Conservation (phyloP, 2,888 invertebrate species). For the Polymixis flavicincta region DNA sequence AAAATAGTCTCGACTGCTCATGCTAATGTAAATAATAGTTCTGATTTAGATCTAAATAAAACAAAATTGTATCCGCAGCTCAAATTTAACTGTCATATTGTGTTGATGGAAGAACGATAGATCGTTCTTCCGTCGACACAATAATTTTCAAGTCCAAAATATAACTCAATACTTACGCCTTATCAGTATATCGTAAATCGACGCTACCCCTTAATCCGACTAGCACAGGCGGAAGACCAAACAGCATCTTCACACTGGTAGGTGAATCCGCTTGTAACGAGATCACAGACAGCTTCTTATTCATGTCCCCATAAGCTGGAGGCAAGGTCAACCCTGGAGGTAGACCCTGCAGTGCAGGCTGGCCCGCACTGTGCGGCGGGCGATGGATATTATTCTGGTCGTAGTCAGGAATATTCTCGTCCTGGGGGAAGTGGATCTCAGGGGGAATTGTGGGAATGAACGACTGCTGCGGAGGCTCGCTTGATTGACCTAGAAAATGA, state of each 20-base stretch:
- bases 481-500: slow-evolving; percentile 75
- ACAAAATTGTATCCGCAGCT: background rate
- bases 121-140: no score
- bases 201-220: slow-evolving; percentile 97
- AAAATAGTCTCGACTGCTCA: background rate
- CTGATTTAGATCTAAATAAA: background rate
- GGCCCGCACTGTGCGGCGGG: slow-evolving; percentile 72
- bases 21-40: background rate
- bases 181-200: slow-evolving; percentile 96
- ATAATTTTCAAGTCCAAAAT: background rate
- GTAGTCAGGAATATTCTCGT: slow-evolving; percentile 79
- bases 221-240: slow-evolving; percentile 95
- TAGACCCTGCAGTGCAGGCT: slow-evolving; percentile 70
- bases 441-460: slow-evolving; percentile 88
- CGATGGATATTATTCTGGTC: slow-evolving; percentile 83
- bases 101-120: background rate
- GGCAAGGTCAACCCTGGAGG: slow-evolving; percentile 79
- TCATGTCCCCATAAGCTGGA: slow-evolving; percentile 80
- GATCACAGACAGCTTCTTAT: slow-evolving; percentile 88
- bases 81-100: background rate
- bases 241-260: slow-evolving; percentile 94
- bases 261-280: slow-evolving; percentile 94
- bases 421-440: slow-evolving; percentile 81
- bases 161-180: slow-evolving; percentile 89
- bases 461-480: slow-evolving; percentile 69